phyloP scores from a whole-genome alignment of 1,140 invertebrate species.

The Leptinotarsa texana region DNA sequence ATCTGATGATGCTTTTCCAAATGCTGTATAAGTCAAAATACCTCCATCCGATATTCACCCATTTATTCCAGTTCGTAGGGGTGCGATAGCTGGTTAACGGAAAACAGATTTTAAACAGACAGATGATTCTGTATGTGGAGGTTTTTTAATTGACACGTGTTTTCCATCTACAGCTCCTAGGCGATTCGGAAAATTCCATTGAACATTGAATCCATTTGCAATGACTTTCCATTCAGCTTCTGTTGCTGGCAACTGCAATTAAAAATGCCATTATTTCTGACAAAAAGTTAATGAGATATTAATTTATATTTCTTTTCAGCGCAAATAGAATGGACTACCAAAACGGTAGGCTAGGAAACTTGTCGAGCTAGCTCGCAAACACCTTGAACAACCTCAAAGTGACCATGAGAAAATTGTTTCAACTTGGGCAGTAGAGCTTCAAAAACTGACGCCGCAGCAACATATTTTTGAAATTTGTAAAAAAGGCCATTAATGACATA shows the following conservation, averaged over 20 bases:
- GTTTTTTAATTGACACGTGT: too few species aligned
- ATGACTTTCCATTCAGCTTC: background rate
- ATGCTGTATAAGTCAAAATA: slow-evolving; percentile 38
- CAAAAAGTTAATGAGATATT: background rate
- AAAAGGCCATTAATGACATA: background rate
- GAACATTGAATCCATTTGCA: background rate
- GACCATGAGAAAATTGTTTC: background rate
- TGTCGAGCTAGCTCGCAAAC: background rate
- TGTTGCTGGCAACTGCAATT: background rate
- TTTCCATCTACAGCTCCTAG: background rate
- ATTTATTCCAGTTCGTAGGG: slow-evolving; percentile 47
- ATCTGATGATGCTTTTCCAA: background rate
- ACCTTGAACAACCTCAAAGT: background rate
- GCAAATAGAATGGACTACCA: background rate
- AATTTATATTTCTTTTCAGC: background rate
- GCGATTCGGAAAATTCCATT: background rate
- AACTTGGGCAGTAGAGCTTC: background rate
- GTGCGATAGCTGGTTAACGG: too few species aligned
- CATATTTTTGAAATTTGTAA: background rate
- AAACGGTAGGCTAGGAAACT: background rate
- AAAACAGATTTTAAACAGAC: too few species aligned
- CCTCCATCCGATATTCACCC: slow-evolving; percentile 47
- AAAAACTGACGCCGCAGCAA: background rate
- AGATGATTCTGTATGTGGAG: background rate
- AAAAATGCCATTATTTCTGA: background rate